Evolutionary conservation across 2,113 vertebrate genomes (phyloP).

Genomic region (Dasypus novemcinctus): DNA sequence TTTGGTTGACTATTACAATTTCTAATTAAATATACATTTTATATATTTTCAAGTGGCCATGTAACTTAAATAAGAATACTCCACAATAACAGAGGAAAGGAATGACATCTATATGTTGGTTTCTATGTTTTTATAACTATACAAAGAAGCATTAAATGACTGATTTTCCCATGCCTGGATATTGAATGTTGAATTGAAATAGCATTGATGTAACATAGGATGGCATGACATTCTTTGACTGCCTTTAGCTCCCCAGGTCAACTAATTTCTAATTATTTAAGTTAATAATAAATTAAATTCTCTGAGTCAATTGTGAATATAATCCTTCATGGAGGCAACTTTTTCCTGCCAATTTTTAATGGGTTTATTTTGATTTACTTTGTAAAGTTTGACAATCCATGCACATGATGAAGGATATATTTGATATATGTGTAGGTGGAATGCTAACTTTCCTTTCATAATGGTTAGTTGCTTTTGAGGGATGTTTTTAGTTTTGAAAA

Average conservation of each 20-base stretch:
- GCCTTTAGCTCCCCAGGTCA: background rate
- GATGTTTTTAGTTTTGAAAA: slow-evolving; percentile 34
- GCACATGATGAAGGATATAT: background rate
- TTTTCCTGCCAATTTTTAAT: background rate
- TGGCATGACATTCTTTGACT: background rate
- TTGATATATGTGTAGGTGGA: background rate
- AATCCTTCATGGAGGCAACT: background rate
- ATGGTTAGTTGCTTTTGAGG: background rate
- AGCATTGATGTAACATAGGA: background rate
- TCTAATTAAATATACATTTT: background rate
- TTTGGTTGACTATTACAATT: too few relatives aligned
- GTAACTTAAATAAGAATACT: background rate
- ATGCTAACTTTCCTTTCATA: background rate
- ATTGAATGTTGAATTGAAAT: slow-evolving; percentile 25
- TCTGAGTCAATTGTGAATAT: background rate
- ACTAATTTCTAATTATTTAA: slow-evolving; percentile 43
- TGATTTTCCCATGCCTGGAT: background rate
- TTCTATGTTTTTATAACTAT: background rate
- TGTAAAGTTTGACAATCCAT: background rate
- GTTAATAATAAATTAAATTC: slow-evolving; percentile 40
- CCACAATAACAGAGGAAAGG: background rate
- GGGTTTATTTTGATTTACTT: background rate
- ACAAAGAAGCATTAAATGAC: background rate
- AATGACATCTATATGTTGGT: background rate
- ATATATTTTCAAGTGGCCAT: background rate